Conservation (phyloP, 2,888 invertebrate species). For the Pasiphila rectangulata region DNA sequence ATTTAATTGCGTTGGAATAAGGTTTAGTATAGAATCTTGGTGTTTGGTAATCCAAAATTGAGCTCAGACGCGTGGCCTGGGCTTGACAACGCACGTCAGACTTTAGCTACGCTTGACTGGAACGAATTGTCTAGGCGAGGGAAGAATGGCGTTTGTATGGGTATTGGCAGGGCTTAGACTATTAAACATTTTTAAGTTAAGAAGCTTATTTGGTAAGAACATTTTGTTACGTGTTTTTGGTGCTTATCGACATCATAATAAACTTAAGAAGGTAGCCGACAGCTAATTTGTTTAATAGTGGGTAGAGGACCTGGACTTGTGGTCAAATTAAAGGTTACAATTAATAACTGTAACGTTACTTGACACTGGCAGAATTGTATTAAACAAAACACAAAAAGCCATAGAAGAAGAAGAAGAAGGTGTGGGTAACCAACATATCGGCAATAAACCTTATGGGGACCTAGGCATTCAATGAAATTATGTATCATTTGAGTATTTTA, state of each 20-base stretch:
- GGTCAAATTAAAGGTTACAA: no score
- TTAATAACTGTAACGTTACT: no score
- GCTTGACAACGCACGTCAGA: constrained; percentile 59
- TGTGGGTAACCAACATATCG: no score
- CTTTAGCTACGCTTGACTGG: constrained; percentile 72
- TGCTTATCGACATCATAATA: background rate
- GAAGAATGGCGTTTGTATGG: constrained; percentile 45
- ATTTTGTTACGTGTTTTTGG: background rate
- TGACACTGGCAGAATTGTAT: no score
- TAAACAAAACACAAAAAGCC: no score
- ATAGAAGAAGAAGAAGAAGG: no score
- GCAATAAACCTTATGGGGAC: no score
- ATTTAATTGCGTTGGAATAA: constrained; percentile 23
- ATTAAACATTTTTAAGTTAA: constrained; percentile 9
- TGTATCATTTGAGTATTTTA: background rate
- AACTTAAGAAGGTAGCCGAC: no score
- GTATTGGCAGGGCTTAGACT: constrained; percentile 33
- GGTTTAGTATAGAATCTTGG: constrained; percentile 20
- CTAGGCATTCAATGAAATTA: background rate
- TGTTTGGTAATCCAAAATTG: constrained; percentile 48
- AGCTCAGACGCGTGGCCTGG: constrained; percentile 63
- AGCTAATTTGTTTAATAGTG: no score
- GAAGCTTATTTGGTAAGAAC: constrained; percentile 2
- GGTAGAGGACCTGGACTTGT: no score
- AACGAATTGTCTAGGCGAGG: constrained; percentile 71